Evolutionary conservation across 2,888 invertebrate species (phyloP).

Genomic region (Nebria brevicollis): DNA sequence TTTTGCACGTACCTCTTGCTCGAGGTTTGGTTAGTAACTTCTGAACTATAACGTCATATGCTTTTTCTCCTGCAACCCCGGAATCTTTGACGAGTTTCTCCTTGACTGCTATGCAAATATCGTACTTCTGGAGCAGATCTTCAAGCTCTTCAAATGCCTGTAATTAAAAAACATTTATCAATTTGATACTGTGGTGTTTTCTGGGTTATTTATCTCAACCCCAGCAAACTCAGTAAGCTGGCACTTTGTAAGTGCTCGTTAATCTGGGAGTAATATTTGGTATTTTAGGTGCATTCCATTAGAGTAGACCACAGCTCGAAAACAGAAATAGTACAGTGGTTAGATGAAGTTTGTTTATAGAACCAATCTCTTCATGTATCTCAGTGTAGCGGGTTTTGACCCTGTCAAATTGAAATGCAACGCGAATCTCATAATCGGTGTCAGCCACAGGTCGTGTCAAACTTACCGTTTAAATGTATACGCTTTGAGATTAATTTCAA

Average conservation of each 20-base stretch:
- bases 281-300: no score
- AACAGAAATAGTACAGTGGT: not conserved
- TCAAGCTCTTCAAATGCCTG: constrained; percentile 96
- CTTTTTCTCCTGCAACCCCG: constrained; percentile 88
- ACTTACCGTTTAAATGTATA: not conserved
- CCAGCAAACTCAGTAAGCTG: no score
- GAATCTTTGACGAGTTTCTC: constrained; percentile 96
- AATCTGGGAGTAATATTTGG: no score
- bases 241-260: no score
- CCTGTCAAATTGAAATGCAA: no score
- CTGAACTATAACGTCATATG: constrained; percentile 88
- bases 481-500: not conserved
- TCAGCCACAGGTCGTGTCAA: constrained; percentile 18
- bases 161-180: constrained; percentile 51
- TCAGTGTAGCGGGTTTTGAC: no score
- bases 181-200: not conserved
- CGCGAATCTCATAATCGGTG: not conserved
- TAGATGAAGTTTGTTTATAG: constrained; percentile 2
- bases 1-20: constrained; percentile 79
- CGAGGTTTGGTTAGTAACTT: constrained; percentile 86
- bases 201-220: not conserved
- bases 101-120: constrained; percentile 94
- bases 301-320: no score
- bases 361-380: constrained; percentile 1
- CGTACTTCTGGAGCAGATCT: constrained; percentile 80